Percentiles rank a stretch among this genome's conserved stretches.
Evolutionary conservation across 2,797 vertebrate species (phyloP).

Genomic region (Poecilia gillii): DNA sequence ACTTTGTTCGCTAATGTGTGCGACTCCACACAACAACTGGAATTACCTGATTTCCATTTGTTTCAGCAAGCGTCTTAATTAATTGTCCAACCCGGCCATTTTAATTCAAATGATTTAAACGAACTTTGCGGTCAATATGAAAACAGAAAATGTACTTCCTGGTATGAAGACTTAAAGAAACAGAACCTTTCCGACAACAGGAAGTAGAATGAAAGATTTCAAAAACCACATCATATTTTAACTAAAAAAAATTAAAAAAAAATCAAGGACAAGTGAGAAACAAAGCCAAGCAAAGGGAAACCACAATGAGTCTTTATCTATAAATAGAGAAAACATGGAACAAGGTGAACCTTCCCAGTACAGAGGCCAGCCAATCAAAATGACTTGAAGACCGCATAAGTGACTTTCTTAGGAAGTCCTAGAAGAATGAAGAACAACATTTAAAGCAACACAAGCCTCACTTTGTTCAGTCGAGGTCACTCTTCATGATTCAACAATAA

Average conservation of each 20-base stretch:
- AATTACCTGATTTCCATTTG: constrained; percentile 4
- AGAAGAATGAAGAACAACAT: neutral
- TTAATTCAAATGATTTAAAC: constrained; percentile 4
- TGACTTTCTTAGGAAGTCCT: neutral
- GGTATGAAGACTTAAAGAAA: too few species aligned
- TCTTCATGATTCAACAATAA: too few species aligned
- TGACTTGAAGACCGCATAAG: neutral
- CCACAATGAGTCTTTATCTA: too few species aligned
- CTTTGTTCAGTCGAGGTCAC: too few species aligned
- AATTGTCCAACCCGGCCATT: constrained; percentile 9
- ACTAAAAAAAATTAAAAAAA: too few species aligned
- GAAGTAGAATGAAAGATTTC: too few species aligned
- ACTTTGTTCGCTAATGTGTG: neutral
- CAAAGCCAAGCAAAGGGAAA: too few species aligned
- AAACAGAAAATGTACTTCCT: neutral
- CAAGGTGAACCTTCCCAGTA: neutral
- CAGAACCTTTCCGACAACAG: too few species aligned
- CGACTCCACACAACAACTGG: constrained; percentile 31
- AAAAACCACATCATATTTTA: too few species aligned
- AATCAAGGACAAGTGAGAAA: too few species aligned
- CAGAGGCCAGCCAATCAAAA: neutral
- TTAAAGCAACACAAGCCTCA: neutral
- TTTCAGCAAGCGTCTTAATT: constrained; percentile 1
- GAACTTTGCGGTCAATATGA: neutral
- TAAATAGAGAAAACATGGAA: neutral